These are phyloP conservation scores for Drosophila testacea DNA, from an alignment of 2,888 invertebrate species.

Conservation along the genomic window DNA sequence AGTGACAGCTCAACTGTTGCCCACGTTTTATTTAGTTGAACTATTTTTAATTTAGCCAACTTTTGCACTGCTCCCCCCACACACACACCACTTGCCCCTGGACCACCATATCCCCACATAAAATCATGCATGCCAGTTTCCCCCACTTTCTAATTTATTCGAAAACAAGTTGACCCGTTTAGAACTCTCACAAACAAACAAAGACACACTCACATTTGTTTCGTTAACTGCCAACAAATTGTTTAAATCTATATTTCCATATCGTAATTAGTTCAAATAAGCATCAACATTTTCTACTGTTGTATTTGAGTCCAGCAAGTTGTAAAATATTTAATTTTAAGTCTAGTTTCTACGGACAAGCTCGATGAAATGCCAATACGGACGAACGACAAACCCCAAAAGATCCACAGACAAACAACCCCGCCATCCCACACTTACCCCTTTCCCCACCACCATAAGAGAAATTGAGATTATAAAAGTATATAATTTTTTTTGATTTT, in stretches of 20 bases:
- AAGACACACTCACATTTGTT: constrained; percentile 17
- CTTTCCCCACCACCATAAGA: constrained; percentile 8
- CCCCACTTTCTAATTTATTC: constrained; percentile 61
- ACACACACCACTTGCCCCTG: constrained; percentile 1
- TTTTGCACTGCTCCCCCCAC: constrained; percentile 50
- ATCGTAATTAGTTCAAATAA: constrained; percentile 53
- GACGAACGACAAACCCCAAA: constrained; percentile 35
- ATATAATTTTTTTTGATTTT: constrained; percentile 28
- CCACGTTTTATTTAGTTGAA: constrained; percentile 55
- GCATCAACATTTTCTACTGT: constrained; percentile 34
- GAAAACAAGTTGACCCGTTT: constrained; percentile 15
- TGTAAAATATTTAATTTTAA: constrained; percentile 73
- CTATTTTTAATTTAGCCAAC: constrained; percentile 72
- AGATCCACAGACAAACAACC: constrained; percentile 5
- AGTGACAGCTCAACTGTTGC: constrained; percentile 44
- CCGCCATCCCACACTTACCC: constrained; percentile 1
- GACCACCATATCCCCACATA: constrained; percentile 27
- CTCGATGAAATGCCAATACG: constrained; percentile 61
- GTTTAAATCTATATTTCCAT: constrained; percentile 24
- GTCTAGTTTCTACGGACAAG: constrained; percentile 57
- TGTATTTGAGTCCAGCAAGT: constrained; percentile 58
- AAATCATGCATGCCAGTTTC: constrained; percentile 27
- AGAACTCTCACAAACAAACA: constrained; percentile 1
- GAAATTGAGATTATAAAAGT: constrained; percentile 68
- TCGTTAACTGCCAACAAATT: constrained; percentile 40